Evolutionary conservation across 2,888 invertebrate genomes (phyloP).

Genomic region (Ormia ochracea): DNA sequence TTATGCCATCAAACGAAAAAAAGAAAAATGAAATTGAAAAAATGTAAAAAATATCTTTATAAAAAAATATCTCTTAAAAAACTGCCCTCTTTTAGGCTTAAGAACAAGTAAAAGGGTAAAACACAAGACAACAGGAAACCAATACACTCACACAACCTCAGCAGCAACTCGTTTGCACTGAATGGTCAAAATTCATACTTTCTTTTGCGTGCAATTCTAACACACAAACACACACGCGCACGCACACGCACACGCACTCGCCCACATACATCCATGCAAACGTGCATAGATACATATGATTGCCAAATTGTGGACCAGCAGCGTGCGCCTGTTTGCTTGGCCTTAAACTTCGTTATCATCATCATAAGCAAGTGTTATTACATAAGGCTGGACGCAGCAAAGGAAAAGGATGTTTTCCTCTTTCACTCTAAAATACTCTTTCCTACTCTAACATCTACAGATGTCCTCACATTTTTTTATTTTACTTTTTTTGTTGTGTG

Average conservation of each 20-base stretch:
- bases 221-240: not conserved
- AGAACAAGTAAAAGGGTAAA: constrained; percentile 22
- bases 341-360: constrained; percentile 41
- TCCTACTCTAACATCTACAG: not conserved
- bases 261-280: not conserved
- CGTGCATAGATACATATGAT: not conserved
- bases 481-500: too few relatives aligned
- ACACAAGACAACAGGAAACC: not conserved
- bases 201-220: not conserved
- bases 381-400: constrained; percentile 40
- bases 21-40: constrained; percentile 35
- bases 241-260: not conserved
- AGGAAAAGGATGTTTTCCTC: not conserved
- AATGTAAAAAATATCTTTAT: not conserved
- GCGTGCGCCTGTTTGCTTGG: constrained; percentile 23
- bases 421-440: constrained; percentile 19
- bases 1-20: not conserved
- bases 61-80: constrained; percentile 10
- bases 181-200: constrained; percentile 27
- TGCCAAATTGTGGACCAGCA: not conserved
- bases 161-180: not conserved
- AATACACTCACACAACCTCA: not conserved
- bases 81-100: constrained; percentile 31
- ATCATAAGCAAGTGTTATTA: constrained; percentile 51
- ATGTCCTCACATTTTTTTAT: too few relatives aligned